phyloP scores from a whole-genome alignment of 2,888 invertebrate species.

The Drosophila nr. fundita region DNA sequence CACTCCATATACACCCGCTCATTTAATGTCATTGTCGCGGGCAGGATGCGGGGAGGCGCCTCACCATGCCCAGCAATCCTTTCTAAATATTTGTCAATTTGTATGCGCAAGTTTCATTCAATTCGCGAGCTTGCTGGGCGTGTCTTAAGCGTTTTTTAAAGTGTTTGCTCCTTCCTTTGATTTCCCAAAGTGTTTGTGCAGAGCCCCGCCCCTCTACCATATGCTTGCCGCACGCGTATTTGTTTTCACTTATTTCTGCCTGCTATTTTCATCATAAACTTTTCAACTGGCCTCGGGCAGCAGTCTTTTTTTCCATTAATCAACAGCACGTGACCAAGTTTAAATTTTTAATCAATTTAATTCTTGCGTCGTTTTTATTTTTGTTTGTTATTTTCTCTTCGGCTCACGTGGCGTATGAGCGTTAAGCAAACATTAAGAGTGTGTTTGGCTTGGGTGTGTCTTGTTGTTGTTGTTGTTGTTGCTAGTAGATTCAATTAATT shows the following conservation, averaged over 20 bases:
- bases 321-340: conserved; percentile 79
- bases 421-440: conserved; percentile 44
- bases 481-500: conserved; percentile 54
- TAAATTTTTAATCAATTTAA: conserved; percentile 70
- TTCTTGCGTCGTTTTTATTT: conserved; percentile 13
- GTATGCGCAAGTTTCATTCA: conserved; percentile 80
- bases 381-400: conserved; percentile 3
- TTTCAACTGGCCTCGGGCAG: conserved; percentile 36
- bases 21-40: conserved; percentile 76
- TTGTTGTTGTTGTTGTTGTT: background rate
- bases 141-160: conserved; percentile 80
- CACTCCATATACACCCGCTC: conserved; percentile 70
- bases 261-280: conserved; percentile 63
- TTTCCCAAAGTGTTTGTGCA: conserved; percentile 44
- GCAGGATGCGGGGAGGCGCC: background rate
- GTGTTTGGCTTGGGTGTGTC: background rate
- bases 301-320: conserved; percentile 60
- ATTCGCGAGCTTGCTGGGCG: conserved; percentile 57
- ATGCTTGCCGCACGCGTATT: conserved; percentile 36
- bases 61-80: conserved; percentile 68
- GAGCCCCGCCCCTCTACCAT: background rate
- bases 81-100: conserved; percentile 84
- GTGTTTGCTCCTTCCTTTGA: conserved; percentile 70
- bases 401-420: conserved; percentile 67
- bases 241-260: conserved; percentile 65